phyloP scores from a whole-genome alignment of 2,797 vertebrate genomes.

The Eulemur rubriventer region DNA sequence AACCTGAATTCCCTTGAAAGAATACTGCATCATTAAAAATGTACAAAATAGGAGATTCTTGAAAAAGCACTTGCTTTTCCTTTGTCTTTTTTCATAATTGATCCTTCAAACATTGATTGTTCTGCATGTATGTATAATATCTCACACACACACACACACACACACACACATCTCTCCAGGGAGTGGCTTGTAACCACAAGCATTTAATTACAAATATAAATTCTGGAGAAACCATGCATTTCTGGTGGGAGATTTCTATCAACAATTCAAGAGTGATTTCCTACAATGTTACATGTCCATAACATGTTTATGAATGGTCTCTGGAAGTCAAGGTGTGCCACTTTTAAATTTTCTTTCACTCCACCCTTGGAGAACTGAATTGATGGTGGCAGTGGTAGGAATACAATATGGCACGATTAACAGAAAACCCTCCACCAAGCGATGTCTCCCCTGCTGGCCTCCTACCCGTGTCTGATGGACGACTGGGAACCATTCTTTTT shows the following conservation, averaged over 20 bases:
- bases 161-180: background rate
- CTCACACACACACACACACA: background rate
- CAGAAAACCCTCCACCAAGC: background rate
- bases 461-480: background rate
- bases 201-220: constrained; percentile 2
- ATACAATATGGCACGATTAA: background rate
- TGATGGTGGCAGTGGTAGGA: background rate
- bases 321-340: background rate
- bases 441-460: background rate
- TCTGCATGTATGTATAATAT: background rate
- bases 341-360: background rate
- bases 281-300: too few relatives aligned
- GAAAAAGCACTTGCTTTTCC: background rate
- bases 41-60: background rate
- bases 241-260: background rate
- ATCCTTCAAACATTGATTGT: background rate
- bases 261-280: background rate
- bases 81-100: background rate
- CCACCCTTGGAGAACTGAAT: background rate
- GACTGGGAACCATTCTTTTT: background rate
- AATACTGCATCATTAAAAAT: background rate
- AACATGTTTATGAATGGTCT: background rate
- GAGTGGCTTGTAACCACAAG: background rate
- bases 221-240: background rate
- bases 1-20: background rate